Conservation (phyloP, 35 echinoderm and acorn worm genomes). For the Hemicentrotus pulcherrimus region DNA sequence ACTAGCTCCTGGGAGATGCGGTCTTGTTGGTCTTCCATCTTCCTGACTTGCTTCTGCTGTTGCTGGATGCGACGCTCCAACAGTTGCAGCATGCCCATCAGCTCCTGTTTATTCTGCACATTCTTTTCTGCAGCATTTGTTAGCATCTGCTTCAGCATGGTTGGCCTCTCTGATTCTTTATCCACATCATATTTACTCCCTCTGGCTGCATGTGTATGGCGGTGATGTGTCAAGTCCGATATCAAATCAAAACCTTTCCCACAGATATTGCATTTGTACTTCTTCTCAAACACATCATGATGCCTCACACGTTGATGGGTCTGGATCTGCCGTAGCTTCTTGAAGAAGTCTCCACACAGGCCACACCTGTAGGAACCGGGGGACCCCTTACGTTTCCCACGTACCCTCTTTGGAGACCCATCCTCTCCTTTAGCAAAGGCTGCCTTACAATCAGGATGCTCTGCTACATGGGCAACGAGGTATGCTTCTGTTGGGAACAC, state of each 20-base stretch:
- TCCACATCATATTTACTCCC: slow-evolving; percentile 85
- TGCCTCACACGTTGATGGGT: slow-evolving; percentile 94
- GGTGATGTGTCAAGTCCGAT: slow-evolving; percentile 92
- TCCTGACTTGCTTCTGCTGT: slow-evolving; percentile 87
- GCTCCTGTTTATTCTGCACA: slow-evolving; percentile 87
- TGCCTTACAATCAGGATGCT: slow-evolving; percentile 93
- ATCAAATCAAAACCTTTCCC: slow-evolving; percentile 96
- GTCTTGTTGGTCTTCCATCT: slow-evolving; percentile 93
- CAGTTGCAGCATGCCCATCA: slow-evolving; percentile 93
- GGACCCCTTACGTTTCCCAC: slow-evolving; percentile 74
- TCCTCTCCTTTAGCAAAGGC: slow-evolving; percentile 80
- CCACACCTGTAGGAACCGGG: slow-evolving; percentile 86
- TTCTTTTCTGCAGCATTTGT: slow-evolving; percentile 34
- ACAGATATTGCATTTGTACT: slow-evolving; percentile 98
- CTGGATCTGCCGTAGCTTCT: slow-evolving; percentile 95
- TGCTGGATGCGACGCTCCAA: slow-evolving; percentile 89
- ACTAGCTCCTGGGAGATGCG: slow-evolving; percentile 64
- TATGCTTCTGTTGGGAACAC: slow-evolving; percentile 90
- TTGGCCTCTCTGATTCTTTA: slow-evolving; percentile 65
- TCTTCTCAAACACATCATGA: slow-evolving; percentile 97
- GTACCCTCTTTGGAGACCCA: slow-evolving; percentile 57
- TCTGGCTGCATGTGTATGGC: slow-evolving; percentile 76
- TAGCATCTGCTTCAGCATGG: slow-evolving; percentile 47
- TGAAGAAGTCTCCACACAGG: slow-evolving; percentile 89
- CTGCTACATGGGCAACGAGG: slow-evolving; percentile 79